Evolutionary conservation across 2,797 vertebrate genomes (phyloP), one percentile per base, ranked within the genome.

Genomic region (Eulemur mongoz): DNA sequence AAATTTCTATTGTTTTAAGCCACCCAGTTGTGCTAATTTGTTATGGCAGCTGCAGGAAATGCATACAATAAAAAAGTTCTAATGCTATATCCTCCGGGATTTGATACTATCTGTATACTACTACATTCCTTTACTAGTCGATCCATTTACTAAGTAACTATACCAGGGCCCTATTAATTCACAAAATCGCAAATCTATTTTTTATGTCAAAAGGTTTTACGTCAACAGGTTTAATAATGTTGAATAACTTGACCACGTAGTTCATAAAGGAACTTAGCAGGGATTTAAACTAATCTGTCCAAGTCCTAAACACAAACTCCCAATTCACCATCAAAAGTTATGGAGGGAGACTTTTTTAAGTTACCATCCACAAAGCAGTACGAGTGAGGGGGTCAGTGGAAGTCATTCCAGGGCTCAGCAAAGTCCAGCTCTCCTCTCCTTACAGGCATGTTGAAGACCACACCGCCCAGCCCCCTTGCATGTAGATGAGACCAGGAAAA

Each of bases 401-500:
- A 61, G 59, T 11, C 12, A 20, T 4, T 22, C 10, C 12, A 15
- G 2, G 52, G 43, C 8, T 78, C 40, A 67, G 8, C 7, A 3
- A 54, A 50, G 48, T 12, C 22, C 45, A 7, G 15, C 1, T 5
- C 22, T 40, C 32, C 22, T n/a, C 40, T 69, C 22, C 80, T 1
- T 2, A 0, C 10, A 30, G 61, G 32, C 23, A 20, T 32, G 2
- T 0, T 14, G 52, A 57, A 23, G 52, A 30, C 15, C 30, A 61
- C 38, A 17, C 3, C 15, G 43, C 2, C 7, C 9, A 3, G 7
- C 0, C 32, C 13, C 18, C 2, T 20, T 13, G 45, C 15, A 27
- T 1, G 23, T 0, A n/a, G 59, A 72, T 0, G 4, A 15, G 4
- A 27, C 27, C 35, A 27, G 2, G 4, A 0, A 40, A 69, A 70